Evolutionary conservation across 2,888 invertebrate genomes (phyloP).

Genomic region (Cataglyphis albicans): DNA sequence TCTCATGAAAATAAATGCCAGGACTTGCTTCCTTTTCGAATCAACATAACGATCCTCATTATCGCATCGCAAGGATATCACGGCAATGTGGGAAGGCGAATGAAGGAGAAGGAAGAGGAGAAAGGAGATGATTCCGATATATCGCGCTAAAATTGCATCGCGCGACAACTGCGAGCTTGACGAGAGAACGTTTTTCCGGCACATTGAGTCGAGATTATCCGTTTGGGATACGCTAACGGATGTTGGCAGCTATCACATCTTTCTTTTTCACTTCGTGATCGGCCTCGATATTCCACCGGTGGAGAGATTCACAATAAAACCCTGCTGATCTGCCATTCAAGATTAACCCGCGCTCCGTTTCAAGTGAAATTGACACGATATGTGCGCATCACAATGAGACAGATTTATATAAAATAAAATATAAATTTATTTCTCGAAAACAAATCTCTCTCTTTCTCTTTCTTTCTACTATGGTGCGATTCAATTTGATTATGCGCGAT

Average conservation of each 20-base stretch:
- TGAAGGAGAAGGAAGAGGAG: no score
- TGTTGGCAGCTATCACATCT: conserved; percentile 20
- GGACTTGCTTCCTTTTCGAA: neutral
- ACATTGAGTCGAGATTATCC: conserved; percentile 52
- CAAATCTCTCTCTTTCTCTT: neutral
- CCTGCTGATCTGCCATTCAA: neutral
- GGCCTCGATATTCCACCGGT: neutral
- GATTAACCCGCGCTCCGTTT: conserved; percentile 6
- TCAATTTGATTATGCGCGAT: neutral
- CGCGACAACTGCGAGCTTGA: conserved; percentile 33
- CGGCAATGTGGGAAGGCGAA: conserved; percentile 37
- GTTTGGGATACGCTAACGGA: conserved; percentile 24
- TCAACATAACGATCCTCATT: neutral
- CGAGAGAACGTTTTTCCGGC: conserved; percentile 58
- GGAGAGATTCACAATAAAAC: neutral
- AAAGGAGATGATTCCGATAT: conserved; percentile 30
- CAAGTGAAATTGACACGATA: neutral
- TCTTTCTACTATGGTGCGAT: no score
- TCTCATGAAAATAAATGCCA: neutral
- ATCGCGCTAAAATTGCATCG: conserved; percentile 61
- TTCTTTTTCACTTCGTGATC: neutral
- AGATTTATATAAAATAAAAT: neutral
- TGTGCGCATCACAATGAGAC: neutral
- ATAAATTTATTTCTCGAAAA: neutral
- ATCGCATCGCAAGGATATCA: neutral